Conservation (phyloP, 2,888 invertebrate species). For the Oxyteleia sp. region DNA sequence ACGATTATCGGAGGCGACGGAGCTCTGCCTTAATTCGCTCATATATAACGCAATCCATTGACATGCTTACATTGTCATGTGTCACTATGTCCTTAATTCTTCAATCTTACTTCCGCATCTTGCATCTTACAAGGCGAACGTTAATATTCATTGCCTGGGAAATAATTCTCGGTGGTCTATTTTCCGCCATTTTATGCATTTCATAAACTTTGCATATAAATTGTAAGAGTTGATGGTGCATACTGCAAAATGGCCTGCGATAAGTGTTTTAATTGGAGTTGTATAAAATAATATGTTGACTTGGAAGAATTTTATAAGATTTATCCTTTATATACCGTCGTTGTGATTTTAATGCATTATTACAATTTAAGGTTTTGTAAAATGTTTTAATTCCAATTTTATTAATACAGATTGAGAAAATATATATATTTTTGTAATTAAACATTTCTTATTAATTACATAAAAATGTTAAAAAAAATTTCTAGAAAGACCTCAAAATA, state of each 20-base stretch:
- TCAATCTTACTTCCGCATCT: slow-evolving; percentile 38
- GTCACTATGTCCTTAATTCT: slow-evolving; percentile 45
- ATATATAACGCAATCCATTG: slow-evolving; percentile 52
- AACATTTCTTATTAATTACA: too few relatives aligned
- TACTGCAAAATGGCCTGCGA: slow-evolving; percentile 22
- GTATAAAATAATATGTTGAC: slow-evolving; percentile 25
- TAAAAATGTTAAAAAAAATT: too few relatives aligned
- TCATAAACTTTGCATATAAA: slow-evolving; percentile 37
- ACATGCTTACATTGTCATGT: slow-evolving; percentile 47
- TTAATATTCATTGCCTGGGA: slow-evolving; percentile 14
- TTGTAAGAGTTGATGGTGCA: slow-evolving; percentile 3
- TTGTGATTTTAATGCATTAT: too few relatives aligned
- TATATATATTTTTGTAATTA: too few relatives aligned
- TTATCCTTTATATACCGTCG: too few relatives aligned
- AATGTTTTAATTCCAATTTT: too few relatives aligned
- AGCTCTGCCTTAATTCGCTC: slow-evolving; percentile 48
- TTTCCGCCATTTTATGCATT: slow-evolving; percentile 25
- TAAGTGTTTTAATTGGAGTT: slow-evolving; percentile 36
- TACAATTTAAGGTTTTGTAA: too few relatives aligned
- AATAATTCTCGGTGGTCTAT: slow-evolving; percentile 34
- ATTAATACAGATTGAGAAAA: too few relatives aligned
- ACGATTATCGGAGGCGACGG: slow-evolving; percentile 49
- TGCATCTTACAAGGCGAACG: slow-evolving; percentile 1
- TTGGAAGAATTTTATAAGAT: slow-evolving; percentile 7
- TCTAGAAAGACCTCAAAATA: too few relatives aligned